Percentiles rank a stretch among this genome's conserved stretches.
These are phyloP conservation scores for Laterallus jamaicensis DNA, from an alignment of 2,113 vertebrate species.

Conservation along the genomic window DNA sequence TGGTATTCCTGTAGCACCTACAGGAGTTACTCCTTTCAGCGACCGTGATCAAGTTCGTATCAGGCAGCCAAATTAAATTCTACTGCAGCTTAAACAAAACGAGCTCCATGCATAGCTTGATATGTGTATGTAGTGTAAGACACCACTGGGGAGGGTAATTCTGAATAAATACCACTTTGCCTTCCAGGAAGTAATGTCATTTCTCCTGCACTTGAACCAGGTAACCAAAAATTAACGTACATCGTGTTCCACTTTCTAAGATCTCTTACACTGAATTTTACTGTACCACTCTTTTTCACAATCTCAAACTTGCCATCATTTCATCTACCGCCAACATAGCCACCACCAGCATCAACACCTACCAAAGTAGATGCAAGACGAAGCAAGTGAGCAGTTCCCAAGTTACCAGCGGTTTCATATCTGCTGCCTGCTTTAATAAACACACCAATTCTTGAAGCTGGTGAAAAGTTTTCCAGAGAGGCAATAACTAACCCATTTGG, in stretches of 20 bases:
- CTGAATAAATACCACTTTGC: background rate
- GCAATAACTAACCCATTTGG: constrained; percentile 92
- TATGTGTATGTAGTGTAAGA: background rate
- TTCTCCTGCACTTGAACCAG: background rate
- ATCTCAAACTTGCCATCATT: background rate
- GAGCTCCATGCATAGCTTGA: background rate
- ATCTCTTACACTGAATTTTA: background rate
- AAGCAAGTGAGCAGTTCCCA: constrained; percentile 90
- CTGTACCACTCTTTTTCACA: fast-evolving
- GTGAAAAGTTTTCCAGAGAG: constrained; percentile 93
- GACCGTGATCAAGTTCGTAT: background rate
- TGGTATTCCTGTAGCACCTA: background rate
- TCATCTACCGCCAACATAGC: background rate
- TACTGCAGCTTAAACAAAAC: background rate
- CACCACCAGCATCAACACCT: background rate
- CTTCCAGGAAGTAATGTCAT: background rate
- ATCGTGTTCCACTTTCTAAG: background rate
- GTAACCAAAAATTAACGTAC: background rate
- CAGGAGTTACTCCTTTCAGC: background rate
- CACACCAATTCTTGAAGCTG: constrained; percentile 89
- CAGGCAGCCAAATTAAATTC: background rate
- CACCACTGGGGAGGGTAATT: background rate
- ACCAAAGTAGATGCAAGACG: constrained; percentile 91
- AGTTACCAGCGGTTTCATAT: constrained; percentile 83
- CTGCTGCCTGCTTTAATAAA: constrained; percentile 92